phyloP scores from a whole-genome alignment of 2,888 invertebrate genomes.

The Pollenia griseotomentosa region DNA sequence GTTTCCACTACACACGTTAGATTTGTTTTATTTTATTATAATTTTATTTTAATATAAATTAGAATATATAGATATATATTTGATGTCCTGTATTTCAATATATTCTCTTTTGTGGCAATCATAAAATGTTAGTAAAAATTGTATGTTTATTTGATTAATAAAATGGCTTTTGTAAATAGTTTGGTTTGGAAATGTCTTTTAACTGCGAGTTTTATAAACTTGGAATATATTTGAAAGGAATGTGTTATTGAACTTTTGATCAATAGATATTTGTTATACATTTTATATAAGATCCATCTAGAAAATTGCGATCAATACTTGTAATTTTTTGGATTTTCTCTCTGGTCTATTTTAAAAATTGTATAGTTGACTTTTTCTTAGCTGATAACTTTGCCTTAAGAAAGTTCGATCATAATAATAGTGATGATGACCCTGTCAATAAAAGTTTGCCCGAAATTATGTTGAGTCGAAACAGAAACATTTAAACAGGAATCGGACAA shows the following conservation, averaged over 20 bases:
- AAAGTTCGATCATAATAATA: too few species aligned
- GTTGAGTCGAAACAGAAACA: too few species aligned
- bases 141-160: background rate
- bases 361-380: too few species aligned
- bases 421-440: too few species aligned
- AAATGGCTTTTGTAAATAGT: background rate
- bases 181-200: conserved; percentile 15
- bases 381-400: too few species aligned
- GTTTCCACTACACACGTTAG: conserved; percentile 45
- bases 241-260: background rate
- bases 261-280: background rate
- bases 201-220: background rate
- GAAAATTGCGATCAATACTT: background rate
- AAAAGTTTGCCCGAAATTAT: too few species aligned
- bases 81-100: conserved; percentile 35
- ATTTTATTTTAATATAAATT: conserved; percentile 5
- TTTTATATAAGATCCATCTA: background rate
- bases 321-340: background rate
- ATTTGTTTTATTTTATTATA: conserved; percentile 9
- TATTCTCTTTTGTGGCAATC: conserved; percentile 23
- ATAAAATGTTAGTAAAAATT: background rate
- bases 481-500: too few species aligned
- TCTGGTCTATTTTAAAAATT: too few species aligned
- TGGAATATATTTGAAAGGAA: conserved; percentile 9
- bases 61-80: conserved; percentile 20